A percentile compares a stretch with the other conserved stretches of the same genome.
Conservation (phyloP, 2,797 vertebrate genomes). For the Merluccius polli region DNA sequence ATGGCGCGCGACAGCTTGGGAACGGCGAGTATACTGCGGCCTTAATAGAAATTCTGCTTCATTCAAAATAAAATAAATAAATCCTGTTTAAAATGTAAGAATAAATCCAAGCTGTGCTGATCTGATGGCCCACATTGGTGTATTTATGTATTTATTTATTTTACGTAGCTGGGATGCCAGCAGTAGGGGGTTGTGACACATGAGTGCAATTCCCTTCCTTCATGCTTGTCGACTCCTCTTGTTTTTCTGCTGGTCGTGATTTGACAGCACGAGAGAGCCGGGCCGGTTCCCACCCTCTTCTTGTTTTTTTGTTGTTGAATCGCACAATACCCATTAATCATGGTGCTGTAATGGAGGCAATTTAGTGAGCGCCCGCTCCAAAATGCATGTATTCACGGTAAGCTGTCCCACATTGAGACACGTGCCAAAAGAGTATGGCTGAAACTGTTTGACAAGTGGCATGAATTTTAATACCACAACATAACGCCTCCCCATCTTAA, state of each 20-base stretch:
- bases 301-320: constrained; percentile 22
- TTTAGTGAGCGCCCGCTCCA: constrained; percentile 22
- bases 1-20: too few relatives aligned
- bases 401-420: constrained; percentile 10
- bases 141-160: neutral
- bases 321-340: constrained; percentile 24
- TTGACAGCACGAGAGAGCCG: constrained; percentile 20
- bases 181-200: constrained; percentile 23
- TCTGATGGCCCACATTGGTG: neutral
- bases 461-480: constrained; percentile 33
- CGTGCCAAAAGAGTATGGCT: constrained; percentile 1
- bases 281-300: neutral
- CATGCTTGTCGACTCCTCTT: constrained; percentile 26
- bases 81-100: too few relatives aligned
- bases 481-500: constrained; percentile 33
- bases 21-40: too few relatives aligned
- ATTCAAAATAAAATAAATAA: too few relatives aligned
- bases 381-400: constrained; percentile 38
- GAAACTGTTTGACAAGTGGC: constrained; percentile 25
- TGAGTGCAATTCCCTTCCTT: constrained; percentile 17
- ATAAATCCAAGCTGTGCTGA: neutral
- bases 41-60: too few relatives aligned
- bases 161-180: neutral
- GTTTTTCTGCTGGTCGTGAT: constrained; percentile 20
- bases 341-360: constrained; percentile 35